These are phyloP conservation scores for Hydrozoanthus tunicans DNA, from an alignment of 64 coral and sea anemone genomes.

Conservation along the genomic window DNA sequence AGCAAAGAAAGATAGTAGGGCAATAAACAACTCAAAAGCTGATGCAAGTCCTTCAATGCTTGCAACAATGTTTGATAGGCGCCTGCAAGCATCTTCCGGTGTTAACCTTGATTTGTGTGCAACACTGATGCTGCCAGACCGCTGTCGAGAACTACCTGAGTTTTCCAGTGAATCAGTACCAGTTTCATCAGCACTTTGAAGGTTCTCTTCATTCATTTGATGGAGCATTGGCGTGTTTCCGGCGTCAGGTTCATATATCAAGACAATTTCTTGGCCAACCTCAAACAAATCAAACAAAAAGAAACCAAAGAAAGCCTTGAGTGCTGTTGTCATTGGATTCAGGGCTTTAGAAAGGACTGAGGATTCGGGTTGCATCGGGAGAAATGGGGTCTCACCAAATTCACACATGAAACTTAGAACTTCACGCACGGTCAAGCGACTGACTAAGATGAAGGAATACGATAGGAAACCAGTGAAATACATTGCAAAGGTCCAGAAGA, in stretches of 20 bases:
- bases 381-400: constrained; percentile 87
- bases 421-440: constrained; percentile 77
- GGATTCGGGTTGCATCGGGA: constrained; percentile 48
- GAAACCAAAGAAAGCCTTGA: constrained; percentile 65
- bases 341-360: constrained; percentile 25
- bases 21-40: constrained; percentile 81
- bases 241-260: constrained; percentile 71
- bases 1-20: constrained; percentile 77
- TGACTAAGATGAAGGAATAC: constrained; percentile 90
- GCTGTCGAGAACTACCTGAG: constrained; percentile 15
- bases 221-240: not conserved
- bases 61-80: constrained; percentile 72
- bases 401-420: constrained; percentile 84
- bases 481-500: constrained; percentile 86
- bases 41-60: constrained; percentile 74
- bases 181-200: constrained; percentile 4
- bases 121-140: constrained; percentile 52
- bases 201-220: not conserved
- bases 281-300: constrained; percentile 82
- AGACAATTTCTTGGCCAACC: constrained; percentile 72
- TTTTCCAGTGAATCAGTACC: constrained; percentile 6
- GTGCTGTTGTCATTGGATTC: constrained; percentile 40
- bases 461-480: constrained; percentile 88
- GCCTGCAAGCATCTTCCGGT: constrained; percentile 72
- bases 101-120: constrained; percentile 54